Conservation (phyloP, 2,888 invertebrate species). For the Rhingia campestris region DNA sequence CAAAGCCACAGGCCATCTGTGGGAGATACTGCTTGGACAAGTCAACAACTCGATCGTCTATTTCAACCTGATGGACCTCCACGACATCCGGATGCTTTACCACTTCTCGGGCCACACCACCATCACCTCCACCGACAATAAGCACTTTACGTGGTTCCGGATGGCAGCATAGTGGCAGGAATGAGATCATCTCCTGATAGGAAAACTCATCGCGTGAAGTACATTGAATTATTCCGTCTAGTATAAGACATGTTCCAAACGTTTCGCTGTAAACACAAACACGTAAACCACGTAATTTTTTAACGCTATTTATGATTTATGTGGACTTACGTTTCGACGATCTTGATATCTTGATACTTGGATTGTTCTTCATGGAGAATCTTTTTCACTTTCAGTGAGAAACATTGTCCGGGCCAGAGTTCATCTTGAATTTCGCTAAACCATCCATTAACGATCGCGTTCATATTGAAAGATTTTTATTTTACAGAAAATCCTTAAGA, state of each 20-base stretch:
- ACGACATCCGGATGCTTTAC: conserved; percentile 95
- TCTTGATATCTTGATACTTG: conserved; percentile 91
- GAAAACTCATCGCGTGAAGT: conserved; percentile 98
- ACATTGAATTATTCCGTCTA: conserved; percentile 98
- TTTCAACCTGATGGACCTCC: conserved; percentile 95
- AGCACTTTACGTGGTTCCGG: conserved; percentile 94
- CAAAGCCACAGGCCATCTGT: conserved; percentile 94
- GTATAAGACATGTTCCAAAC: conserved; percentile 92
- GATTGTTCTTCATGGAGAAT: conserved; percentile 91
- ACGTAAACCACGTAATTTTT: background rate
- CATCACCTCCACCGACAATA: conserved; percentile 99
- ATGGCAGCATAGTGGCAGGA: conserved; percentile 95
- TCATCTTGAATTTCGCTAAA: conserved; percentile 95
- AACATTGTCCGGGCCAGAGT: conserved; percentile 94
- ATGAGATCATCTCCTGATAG: conserved; percentile 99
- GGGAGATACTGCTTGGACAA: conserved; percentile 95
- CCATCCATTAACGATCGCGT: conserved; percentile 91
- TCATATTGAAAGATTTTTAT: conserved; percentile 84
- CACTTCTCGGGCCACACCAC: conserved; percentile 97
- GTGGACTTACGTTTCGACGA: conserved; percentile 89
- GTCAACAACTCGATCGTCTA: conserved; percentile 95
- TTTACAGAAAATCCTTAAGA: conserved; percentile 1
- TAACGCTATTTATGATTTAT: background rate
- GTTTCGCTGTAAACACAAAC: conserved; percentile 77
- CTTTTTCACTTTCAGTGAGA: conserved; percentile 92